These are phyloP conservation scores for Drosophila diplacantha DNA, from an alignment of 2,888 invertebrate species.

Conservation along the genomic window DNA sequence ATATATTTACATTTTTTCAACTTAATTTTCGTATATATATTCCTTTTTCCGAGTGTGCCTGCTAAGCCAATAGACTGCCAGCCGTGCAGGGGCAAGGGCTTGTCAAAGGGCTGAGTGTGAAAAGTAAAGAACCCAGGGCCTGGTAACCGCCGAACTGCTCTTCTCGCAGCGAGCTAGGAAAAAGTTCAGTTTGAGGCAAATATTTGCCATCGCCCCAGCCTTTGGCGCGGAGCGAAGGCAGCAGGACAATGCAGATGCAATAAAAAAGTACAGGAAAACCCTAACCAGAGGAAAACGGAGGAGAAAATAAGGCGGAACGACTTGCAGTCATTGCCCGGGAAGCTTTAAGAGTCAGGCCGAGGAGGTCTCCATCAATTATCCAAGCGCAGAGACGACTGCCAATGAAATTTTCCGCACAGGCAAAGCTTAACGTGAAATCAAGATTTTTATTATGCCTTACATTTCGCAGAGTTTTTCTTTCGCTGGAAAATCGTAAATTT, in stretches of 20 bases:
- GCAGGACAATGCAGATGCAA: conserved; percentile 22
- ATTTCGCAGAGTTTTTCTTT: neutral
- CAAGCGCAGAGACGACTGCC: conserved; percentile 17
- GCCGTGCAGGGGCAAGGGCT: too few species aligned
- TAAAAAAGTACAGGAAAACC: conserved; percentile 11
- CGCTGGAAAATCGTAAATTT: conserved; percentile 41
- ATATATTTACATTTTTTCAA: neutral
- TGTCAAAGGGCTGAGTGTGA: conserved; percentile 23
- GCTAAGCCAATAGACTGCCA: conserved; percentile 18
- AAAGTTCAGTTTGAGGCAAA: conserved; percentile 62
- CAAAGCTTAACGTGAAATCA: conserved; percentile 31
- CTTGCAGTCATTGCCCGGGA: conserved; percentile 12
- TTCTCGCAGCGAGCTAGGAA: conserved; percentile 22
- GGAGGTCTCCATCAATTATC: conserved; percentile 27
- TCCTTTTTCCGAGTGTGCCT: neutral
- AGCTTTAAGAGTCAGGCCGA: conserved; percentile 19
- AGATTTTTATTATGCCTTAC: conserved; percentile 30
- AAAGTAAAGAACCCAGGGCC: conserved; percentile 32
- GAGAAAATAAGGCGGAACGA: conserved; percentile 17
- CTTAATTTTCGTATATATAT: too few species aligned
- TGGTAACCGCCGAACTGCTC: conserved; percentile 19
- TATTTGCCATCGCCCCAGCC: conserved; percentile 48
- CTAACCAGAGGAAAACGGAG: neutral
- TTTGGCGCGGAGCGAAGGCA: conserved; percentile 1
- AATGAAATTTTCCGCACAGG: conserved; percentile 21